phyloP scores from a whole-genome alignment of 2,888 invertebrate genomes.

The Apamea crenata region DNA sequence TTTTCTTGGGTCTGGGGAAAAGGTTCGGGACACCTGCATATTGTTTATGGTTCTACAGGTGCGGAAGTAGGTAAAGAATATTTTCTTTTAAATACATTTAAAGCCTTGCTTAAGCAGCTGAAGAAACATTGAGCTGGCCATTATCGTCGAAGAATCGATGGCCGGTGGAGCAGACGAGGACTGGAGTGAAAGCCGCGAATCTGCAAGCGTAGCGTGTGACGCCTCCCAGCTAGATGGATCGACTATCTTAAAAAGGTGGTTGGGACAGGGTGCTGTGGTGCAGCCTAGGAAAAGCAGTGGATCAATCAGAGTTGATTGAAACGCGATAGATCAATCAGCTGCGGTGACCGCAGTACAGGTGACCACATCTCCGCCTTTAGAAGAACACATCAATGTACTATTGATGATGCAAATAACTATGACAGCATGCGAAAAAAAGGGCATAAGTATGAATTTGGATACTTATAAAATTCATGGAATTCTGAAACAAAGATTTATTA shows the following conservation, averaged over 20 bases:
- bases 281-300: no score
- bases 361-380: background rate
- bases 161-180: background rate
- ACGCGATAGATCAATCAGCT: background rate
- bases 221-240: background rate
- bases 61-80: background rate
- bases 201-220: background rate
- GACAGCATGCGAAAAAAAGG: background rate
- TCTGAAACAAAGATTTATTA: background rate
- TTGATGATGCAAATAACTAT: no score
- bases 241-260: background rate
- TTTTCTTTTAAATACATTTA: background rate
- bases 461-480: background rate
- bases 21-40: slow-evolving; percentile 32
- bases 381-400: background rate
- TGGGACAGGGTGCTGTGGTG: background rate
- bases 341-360: background rate
- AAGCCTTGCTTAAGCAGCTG: background rate
- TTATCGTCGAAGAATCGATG: background rate
- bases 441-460: background rate
- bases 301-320: background rate
- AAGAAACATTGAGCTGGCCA: background rate
- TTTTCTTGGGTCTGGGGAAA: slow-evolving; percentile 17
- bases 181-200: background rate
- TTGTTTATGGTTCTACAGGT: slow-evolving; percentile 35